Percentiles rank a stretch among this genome's conserved stretches.
phyloP scores from a whole-genome alignment of 2,888 invertebrate species.

The Electrophaes corylata region DNA sequence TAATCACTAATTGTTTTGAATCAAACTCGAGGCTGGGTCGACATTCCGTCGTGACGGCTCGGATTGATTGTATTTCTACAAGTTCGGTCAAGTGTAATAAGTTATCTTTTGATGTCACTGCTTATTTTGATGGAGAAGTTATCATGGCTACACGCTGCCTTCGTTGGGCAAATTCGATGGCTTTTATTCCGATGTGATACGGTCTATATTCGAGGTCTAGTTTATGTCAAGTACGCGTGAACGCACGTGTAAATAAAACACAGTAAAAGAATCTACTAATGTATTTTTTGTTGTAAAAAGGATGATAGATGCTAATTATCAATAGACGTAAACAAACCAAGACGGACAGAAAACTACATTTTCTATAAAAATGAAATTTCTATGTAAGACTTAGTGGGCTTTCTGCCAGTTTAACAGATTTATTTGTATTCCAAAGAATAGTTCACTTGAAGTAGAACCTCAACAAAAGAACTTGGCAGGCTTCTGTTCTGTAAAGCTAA shows the following conservation, averaged over 20 bases:
- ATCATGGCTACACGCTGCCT: neutral
- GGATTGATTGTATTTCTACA: constrained; percentile 21
- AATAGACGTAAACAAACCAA: no score
- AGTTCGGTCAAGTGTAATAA: constrained; percentile 19
- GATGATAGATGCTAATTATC: no score
- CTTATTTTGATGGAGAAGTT: neutral
- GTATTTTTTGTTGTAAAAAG: no score
- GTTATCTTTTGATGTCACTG: constrained; percentile 1
- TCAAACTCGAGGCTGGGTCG: constrained; percentile 13
- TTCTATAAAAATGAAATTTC: no score
- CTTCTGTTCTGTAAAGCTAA: constrained; percentile 9
- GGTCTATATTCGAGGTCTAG: neutral
- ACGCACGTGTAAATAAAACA: no score
- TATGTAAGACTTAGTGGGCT: neutral
- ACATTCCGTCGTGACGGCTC: constrained; percentile 24
- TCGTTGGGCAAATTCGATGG: neutral
- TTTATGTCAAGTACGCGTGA: no score
- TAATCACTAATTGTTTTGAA: constrained; percentile 23
- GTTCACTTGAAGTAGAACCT: neutral
- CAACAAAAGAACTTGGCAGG: constrained; percentile 11
- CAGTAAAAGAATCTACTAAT: no score
- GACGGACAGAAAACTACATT: no score
- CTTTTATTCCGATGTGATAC: neutral
- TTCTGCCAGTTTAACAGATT: constrained; percentile 1
- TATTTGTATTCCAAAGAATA: constrained; percentile 2